Evolutionary conservation across 1,140 invertebrate genomes (phyloP).

Genomic region (Lepidostoma basale): DNA sequence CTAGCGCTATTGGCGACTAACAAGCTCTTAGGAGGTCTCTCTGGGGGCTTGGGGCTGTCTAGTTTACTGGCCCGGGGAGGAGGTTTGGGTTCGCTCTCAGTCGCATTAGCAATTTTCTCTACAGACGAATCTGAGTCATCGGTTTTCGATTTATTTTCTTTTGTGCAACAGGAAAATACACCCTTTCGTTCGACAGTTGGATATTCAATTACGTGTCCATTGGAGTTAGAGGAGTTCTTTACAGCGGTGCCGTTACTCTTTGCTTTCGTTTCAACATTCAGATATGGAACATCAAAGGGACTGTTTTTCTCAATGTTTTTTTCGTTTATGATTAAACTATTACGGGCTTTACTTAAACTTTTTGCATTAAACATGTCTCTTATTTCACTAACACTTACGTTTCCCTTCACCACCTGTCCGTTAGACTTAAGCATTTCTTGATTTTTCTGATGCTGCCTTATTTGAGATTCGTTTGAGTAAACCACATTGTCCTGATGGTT

Average conservation of each 20-base stretch:
- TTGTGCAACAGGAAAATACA: conserved; percentile 70
- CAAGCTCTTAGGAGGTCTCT: conserved; percentile 67
- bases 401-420: conserved; percentile 58
- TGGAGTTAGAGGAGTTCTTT: conserved; percentile 52
- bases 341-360: conserved; percentile 59
- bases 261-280: conserved; percentile 57
- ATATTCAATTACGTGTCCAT: conserved; percentile 67
- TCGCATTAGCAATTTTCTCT: conserved; percentile 46
- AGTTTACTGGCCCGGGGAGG: conserved; percentile 64
- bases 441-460: conserved; percentile 48
- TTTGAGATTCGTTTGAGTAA: conserved; percentile 54
- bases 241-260: conserved; percentile 54
- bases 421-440: conserved; percentile 48
- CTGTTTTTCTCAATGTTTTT: conserved; percentile 49
- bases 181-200: conserved; percentile 70
- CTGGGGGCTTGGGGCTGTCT: conserved; percentile 58
- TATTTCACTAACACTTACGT: conserved; percentile 59
- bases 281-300: conserved; percentile 40
- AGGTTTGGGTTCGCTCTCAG: conserved; percentile 59
- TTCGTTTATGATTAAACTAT: conserved; percentile 59
- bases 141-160: conserved; percentile 61
- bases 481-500: conserved; percentile 49
- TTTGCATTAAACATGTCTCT: conserved; percentile 60
- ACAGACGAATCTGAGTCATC: conserved; percentile 48
- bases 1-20: conserved; percentile 57